Percentiles rank a stretch among this genome's conserved stretches.
These are phyloP conservation scores for Ectemnius continuus DNA, from an alignment of 2,888 invertebrate genomes.

Conservation along the genomic window DNA sequence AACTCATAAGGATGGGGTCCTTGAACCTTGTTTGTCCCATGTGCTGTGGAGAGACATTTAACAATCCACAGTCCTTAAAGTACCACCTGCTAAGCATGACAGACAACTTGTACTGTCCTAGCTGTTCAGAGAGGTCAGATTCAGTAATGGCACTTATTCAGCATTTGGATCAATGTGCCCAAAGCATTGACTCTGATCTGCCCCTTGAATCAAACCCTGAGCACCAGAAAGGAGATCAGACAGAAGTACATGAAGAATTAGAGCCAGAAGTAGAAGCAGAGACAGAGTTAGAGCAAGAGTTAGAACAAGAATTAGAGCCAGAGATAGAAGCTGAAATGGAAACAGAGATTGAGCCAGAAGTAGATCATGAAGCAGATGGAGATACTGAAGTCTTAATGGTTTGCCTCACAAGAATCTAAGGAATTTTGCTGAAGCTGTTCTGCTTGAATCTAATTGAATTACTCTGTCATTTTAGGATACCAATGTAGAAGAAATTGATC, in stretches of 20 bases:
- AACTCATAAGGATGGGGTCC: conserved; percentile 78
- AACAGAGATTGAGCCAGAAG: not conserved
- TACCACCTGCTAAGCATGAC: conserved; percentile 80
- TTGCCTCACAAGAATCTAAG: not conserved
- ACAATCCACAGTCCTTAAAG: conserved; percentile 79
- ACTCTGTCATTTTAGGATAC: conserved; percentile 47
- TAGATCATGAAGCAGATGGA: conserved; percentile 8
- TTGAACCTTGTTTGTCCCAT: conserved; percentile 81
- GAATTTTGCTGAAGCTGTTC: not conserved
- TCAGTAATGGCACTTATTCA: conserved; percentile 80
- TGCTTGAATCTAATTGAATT: not conserved
- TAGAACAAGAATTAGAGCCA: conserved; percentile 11
- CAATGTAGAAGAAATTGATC: conserved; percentile 54
- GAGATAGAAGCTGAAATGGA: not conserved
- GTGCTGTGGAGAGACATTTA: conserved; percentile 83
- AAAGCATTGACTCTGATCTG: conserved; percentile 42
- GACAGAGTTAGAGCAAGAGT: not conserved
- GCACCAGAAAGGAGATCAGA: conserved; percentile 25
- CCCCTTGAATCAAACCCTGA: conserved; percentile 33
- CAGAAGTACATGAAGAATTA: conserved; percentile 24
- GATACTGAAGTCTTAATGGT: conserved; percentile 52
- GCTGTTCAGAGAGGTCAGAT: conserved; percentile 80
- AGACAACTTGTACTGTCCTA: conserved; percentile 82
- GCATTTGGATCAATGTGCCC: conserved; percentile 79
- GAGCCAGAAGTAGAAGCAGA: conserved; percentile 43